Base-by-base conservation (phyloP, 2,888 invertebrate genomes). In the Lasius platythorax region DNA sequence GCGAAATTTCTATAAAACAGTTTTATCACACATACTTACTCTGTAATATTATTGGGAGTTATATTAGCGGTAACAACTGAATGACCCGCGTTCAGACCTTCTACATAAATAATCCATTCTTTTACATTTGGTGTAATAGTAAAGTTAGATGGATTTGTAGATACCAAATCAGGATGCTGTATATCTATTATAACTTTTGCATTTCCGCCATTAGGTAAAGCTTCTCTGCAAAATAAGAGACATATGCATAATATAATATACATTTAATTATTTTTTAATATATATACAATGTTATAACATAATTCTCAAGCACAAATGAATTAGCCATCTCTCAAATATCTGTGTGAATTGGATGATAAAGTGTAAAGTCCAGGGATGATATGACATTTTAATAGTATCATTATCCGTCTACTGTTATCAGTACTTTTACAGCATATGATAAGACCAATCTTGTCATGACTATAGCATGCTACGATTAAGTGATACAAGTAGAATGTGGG, bases 61-160 rank as follows among this genome's bases (percentile, higher is more conserved):
- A 96, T 95, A 90, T 96, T 96, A 72, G 96, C 96, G 0, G 96
- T 96, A 70, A 97, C 95, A 83, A 96, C 96, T 0, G 97, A 96
- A 92, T 97, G 96, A 64, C 98, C 98, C 1, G 97, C 97, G 37
- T 95, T 96, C 53, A 96, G 95, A 23, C 97, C 97, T 74, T 96
- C 95, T 58, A 97, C 95, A 18, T 95, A 95, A 87, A 96, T 95
- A 0, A 94, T 92, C 88, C 95, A 95, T 0, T 94, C 91, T 18
- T 92, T 93, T 9, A 28, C 0, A 15, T 15, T 12, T 15, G 86
- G 95, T n/a, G 95, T 95, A 83, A 96, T 94, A 53, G 93, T 94
- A 3, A 96, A 93, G 1, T 93, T 93, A 0, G 94, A 89, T 0
- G 97, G 97, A 0, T 95, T 94, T 53, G 97, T 93, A 89, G 96